Evolutionary conservation across 2,888 invertebrate genomes (phyloP).

Genomic region (Schrankia costaestrigalis): DNA sequence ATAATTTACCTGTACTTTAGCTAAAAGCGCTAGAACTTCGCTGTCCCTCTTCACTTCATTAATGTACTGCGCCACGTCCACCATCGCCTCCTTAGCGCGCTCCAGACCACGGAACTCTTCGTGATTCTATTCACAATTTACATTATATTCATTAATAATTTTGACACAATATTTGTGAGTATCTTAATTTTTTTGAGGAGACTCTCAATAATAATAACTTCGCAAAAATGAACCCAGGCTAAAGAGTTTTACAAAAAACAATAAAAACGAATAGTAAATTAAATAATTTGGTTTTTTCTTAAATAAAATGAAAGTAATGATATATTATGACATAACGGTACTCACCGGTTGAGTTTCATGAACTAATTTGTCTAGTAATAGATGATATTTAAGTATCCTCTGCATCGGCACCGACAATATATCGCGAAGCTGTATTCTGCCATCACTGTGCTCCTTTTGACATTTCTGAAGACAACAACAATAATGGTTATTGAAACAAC

Average conservation of each 20-base stretch:
- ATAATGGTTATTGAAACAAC: not conserved
- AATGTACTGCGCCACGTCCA: constrained; percentile 97
- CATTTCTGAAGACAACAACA: constrained; percentile 84
- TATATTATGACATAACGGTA: constrained; percentile 6
- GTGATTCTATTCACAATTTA: constrained; percentile 78
- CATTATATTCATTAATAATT: not conserved
- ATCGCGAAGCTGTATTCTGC: constrained; percentile 96
- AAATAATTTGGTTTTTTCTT: no score
- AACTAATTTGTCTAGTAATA: constrained; percentile 93
- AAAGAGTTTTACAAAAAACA: no score
- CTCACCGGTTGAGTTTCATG: constrained; percentile 91
- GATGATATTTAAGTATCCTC: constrained; percentile 97
- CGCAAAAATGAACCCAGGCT: no score
- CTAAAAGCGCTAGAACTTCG: constrained; percentile 93
- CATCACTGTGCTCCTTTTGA: constrained; percentile 96
- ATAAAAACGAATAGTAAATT: no score
- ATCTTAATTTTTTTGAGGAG: no score
- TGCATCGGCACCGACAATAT: constrained; percentile 99
- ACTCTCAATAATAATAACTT: no score
- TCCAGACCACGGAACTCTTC: constrained; percentile 92
- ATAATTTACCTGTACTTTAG: constrained; percentile 88
- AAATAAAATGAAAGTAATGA: no score
- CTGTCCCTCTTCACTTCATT: constrained; percentile 99
- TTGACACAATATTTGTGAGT: no score
- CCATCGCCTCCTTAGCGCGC: constrained; percentile 96